Base-by-base conservation (phyloP, 2,113 vertebrate species). In the Raja brachyura region DNA sequence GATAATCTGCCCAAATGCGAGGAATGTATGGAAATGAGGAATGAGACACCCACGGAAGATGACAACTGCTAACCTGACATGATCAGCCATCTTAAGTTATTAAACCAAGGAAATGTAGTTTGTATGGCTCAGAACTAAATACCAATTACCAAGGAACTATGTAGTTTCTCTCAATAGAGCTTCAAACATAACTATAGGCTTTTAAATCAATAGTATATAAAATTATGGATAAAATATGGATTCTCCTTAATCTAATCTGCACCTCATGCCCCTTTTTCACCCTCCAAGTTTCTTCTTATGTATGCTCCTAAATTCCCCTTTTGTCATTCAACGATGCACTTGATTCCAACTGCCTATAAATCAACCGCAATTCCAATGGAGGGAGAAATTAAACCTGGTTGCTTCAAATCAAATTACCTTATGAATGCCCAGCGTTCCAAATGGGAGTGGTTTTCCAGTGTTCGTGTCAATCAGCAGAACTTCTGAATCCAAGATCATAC, bases 401-500 rank as follows among this genome's bases (percentile, higher is more conserved):
- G 59, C 66, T 92, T 92, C 33, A 48, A 31, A 92, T 54, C 90
- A 92, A 31, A 18, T 8, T 96, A 99, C 99, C 98, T 99, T 99
- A 95, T 99, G 98, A 0, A 99, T 98, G 0, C 98, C 98, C 48
- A 99, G 94, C 0, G 97, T 98, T 81, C 99, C 99, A 93, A 99
- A 99, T 79, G 98, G 99, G 94, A 99, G 96, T 0, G 99, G 99
- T 94, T 97, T 99, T 94, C 98, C 97, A 59, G 97, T 98, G 66
- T 97, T 97, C 78, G 97, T 99, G 95, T 99, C 99, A 25, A 99
- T 99, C 77, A 99, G 97, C 93, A 99, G 98, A 86, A 99, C 99
- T 93, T 99, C 99, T 0, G 98, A 97, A 77, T 99, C 99, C 94
- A 99, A 94, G 90, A 99, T 99, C 97, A 99, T 99, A 93, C 98